These are phyloP conservation scores for Danio tinwini DNA, from an alignment of 2,797 vertebrate genomes.

Conservation along the genomic window DNA sequence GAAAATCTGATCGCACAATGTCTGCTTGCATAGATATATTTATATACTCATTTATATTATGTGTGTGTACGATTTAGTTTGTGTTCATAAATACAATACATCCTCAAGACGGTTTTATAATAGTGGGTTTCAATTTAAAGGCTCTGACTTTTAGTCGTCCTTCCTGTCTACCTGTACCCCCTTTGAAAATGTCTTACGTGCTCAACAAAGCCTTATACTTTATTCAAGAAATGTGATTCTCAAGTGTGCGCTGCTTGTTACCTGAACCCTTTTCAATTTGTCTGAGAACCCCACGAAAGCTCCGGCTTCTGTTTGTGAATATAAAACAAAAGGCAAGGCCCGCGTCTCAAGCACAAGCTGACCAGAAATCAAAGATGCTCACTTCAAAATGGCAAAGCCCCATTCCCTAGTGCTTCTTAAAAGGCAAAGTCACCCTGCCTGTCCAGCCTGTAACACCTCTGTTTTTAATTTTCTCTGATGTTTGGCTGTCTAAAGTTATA, in stretches of 20 bases:
- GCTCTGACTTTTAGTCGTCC: slow-evolving; percentile 53
- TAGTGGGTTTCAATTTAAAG: slow-evolving; percentile 41
- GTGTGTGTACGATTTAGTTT: no score
- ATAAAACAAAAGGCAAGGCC: slow-evolving; percentile 44
- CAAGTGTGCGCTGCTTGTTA: slow-evolving; percentile 30
- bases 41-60: slow-evolving; percentile 39
- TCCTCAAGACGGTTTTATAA: slow-evolving; percentile 30
- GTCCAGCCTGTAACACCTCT: slow-evolving; percentile 28
- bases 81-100: neutral
- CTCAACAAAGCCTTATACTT: slow-evolving; percentile 46
- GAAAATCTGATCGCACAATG: neutral
- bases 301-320: slow-evolving; percentile 39
- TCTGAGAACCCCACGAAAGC: slow-evolving; percentile 17
- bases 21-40: slow-evolving; percentile 47
- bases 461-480: slow-evolving; percentile 45
- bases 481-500: slow-evolving; percentile 22
- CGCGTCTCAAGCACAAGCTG: slow-evolving; percentile 31
- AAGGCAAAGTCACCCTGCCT: slow-evolving; percentile 39
- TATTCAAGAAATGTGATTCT: slow-evolving; percentile 40
- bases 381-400: slow-evolving; percentile 39
- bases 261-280: slow-evolving; percentile 41
- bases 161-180: slow-evolving; percentile 46
- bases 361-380: slow-evolving; percentile 44
- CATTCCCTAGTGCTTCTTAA: slow-evolving; percentile 35
- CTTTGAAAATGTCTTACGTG: slow-evolving; percentile 37